Evolutionary conservation across 2,113 vertebrate genomes (phyloP).

Genomic region (Diphyllodes magnificus): DNA sequence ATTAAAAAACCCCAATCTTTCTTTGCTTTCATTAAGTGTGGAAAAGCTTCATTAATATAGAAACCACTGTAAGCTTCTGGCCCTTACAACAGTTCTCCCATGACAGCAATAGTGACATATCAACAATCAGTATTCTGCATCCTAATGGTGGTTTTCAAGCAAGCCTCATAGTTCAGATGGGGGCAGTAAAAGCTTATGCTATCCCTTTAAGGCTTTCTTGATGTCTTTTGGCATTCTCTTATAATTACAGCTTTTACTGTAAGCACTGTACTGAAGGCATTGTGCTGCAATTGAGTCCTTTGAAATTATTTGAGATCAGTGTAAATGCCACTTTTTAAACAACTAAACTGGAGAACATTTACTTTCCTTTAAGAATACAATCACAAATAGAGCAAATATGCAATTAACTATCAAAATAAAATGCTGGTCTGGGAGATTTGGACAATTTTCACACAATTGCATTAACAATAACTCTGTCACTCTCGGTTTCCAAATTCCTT

Average conservation of each 20-base stretch:
- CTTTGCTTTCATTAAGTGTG: slow-evolving; percentile 67
- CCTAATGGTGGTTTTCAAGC: slow-evolving; percentile 72
- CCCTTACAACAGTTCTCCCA: slow-evolving; percentile 55
- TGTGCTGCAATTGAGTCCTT: neutral
- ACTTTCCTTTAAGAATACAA: slow-evolving; percentile 45
- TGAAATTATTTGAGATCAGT: slow-evolving; percentile 11
- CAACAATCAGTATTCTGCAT: slow-evolving; percentile 68
- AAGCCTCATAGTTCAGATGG: slow-evolving; percentile 68
- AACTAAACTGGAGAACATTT: slow-evolving; percentile 29
- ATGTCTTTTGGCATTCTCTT: slow-evolving; percentile 56
- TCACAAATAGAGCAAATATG: slow-evolving; percentile 17
- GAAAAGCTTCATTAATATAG: slow-evolving; percentile 69
- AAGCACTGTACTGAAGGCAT: slow-evolving; percentile 47
- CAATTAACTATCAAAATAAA: slow-evolving; percentile 61
- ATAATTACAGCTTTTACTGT: slow-evolving; percentile 69
- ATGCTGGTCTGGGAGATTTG: slow-evolving; percentile 9
- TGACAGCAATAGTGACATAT: slow-evolving; percentile 64
- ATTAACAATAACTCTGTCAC: neutral
- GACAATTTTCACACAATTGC: neutral
- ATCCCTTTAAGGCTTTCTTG: slow-evolving; percentile 65
- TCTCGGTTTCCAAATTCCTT: neutral
- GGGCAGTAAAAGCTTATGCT: slow-evolving; percentile 71
- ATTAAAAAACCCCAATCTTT: slow-evolving; percentile 56
- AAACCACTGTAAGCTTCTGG: slow-evolving; percentile 50
- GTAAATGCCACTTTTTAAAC: slow-evolving; percentile 31